A percentile compares a stretch with the other conserved stretches of the same genome.
These are phyloP conservation scores for Neodiprion lecontei DNA, from an alignment of 1,140 invertebrate species.

Conservation along the genomic window DNA sequence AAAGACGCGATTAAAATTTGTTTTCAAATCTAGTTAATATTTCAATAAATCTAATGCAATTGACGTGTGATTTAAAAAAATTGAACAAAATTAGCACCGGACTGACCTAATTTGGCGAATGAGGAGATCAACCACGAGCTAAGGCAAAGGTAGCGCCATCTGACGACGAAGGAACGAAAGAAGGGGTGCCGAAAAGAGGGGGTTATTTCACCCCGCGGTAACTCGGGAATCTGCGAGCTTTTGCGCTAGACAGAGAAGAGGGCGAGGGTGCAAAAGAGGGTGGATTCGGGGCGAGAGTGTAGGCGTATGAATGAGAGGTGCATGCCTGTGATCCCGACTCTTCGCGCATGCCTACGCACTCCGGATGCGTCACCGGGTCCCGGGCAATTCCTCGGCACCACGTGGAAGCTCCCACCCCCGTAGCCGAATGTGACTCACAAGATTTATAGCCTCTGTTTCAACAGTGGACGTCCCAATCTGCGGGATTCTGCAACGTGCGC, in stretches of 20 bases:
- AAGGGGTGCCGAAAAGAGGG: background rate
- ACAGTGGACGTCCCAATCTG: conserved; percentile 13
- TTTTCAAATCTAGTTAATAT: too few species aligned
- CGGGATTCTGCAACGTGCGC: conserved; percentile 3
- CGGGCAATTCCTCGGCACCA: conserved; percentile 3
- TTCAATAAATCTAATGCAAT: too few species aligned
- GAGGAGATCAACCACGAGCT: too few species aligned
- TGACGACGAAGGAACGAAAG: background rate
- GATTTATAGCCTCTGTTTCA: conserved; percentile 47
- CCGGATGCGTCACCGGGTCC: conserved; percentile 13
- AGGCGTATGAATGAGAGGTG: conserved; percentile 37
- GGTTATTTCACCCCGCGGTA: background rate
- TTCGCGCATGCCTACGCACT: conserved; percentile 33
- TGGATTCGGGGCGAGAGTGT: background rate
- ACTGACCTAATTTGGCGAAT: too few species aligned
- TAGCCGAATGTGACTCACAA: conserved; percentile 51
- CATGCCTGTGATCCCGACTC: background rate
- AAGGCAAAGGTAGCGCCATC: background rate
- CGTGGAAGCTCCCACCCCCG: conserved; percentile 12
- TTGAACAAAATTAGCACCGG: too few species aligned
- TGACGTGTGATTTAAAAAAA: too few species aligned
- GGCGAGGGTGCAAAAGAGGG: background rate
- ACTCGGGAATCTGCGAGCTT: background rate
- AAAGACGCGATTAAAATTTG: too few species aligned
- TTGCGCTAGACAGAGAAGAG: background rate